These are phyloP conservation scores for Hiodon tergisus DNA, from an alignment of 2,113 vertebrate species.

Conservation along the genomic window DNA sequence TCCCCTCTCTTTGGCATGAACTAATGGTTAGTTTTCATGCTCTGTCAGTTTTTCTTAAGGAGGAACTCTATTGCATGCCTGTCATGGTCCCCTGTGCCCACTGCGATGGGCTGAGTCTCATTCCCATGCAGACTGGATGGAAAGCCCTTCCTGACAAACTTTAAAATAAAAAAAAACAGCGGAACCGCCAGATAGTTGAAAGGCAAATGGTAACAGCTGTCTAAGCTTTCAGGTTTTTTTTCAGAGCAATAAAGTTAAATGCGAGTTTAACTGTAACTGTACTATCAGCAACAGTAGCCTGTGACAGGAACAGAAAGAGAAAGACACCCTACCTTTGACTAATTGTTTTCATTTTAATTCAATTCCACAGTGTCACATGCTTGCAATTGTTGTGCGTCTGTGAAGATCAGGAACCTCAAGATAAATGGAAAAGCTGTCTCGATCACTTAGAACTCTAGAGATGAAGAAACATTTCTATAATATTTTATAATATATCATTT, in stretches of 20 bases:
- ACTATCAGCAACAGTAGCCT: not conserved
- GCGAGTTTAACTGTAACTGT: not conserved
- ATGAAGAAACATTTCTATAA: too few species aligned
- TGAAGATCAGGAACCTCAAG: too few species aligned
- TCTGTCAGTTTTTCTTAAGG: slow-evolving; percentile 43
- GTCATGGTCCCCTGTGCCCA: slow-evolving; percentile 26
- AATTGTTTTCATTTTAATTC: too few species aligned
- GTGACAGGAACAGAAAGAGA: not conserved
- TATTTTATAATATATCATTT: too few species aligned
- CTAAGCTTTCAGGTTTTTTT: not conserved
- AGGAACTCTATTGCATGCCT: slow-evolving; percentile 35
- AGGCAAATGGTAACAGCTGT: slow-evolving; percentile 10
- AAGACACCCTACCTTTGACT: too few species aligned
- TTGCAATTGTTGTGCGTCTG: too few species aligned
- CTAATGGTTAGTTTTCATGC: slow-evolving; percentile 42
- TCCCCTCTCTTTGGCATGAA: not conserved
- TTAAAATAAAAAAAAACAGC: slow-evolving; percentile 17
- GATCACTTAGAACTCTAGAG: too few species aligned
- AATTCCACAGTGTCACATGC: too few species aligned
- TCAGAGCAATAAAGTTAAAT: not conserved
- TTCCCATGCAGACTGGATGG: slow-evolving; percentile 37
- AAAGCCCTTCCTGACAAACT: slow-evolving; percentile 42
- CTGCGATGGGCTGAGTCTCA: slow-evolving; percentile 26
- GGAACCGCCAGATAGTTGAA: slow-evolving; percentile 5
- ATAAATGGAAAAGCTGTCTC: too few species aligned